Evolutionary conservation across 2,797 vertebrate genomes (phyloP), one percentile per base, ranked within the genome.

Genomic region (Ispidina picta): DNA sequence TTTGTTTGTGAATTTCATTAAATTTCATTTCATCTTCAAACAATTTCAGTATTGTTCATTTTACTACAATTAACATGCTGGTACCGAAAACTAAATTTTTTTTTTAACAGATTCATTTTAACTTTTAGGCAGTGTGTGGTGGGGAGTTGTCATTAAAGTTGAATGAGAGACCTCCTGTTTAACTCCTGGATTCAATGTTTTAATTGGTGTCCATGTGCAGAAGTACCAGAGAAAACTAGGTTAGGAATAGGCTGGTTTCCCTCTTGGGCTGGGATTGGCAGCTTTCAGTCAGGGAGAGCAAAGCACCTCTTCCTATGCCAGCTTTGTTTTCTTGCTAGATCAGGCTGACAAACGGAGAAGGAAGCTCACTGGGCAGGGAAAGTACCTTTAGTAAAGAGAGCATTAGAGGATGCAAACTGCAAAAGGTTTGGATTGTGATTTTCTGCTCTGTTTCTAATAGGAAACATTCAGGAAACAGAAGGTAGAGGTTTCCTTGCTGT

Each of bases 1-100:
- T 95, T 98, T 98, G 97, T 98, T 98, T 98, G 96, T 97, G 97
- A 97, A 97, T 98, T 97, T 97, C 97, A 98, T 98, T 97, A 98
- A 97, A 97, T 97, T 97, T 97, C 97, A 98, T 97, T 97, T 94
- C 48, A 55, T 96, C 97, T 98, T 98, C 97, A 98, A 98, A 98
- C 97, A 98, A 97, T 96, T 97, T 96, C 89, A 77, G 92, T 93
- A 97, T 98, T 98, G 97, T 98, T 97, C 95, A 88, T 96, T 97
- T 97, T 97, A 97, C 94, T 94, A 97, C 97, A 97, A 97, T 97
- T 98, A 98, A 97, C 96, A 96, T 23, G 79, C 93, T 96, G 91
- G 88, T 97, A 93, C 83, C 95, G 89, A 97, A 97, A 97, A 94
- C 31, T 72, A 83, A 19, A 37, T 37, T 39, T 68, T 73, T 74